Conservation (phyloP, 2,888 invertebrate genomes). For the Brachyopa scutellaris region DNA sequence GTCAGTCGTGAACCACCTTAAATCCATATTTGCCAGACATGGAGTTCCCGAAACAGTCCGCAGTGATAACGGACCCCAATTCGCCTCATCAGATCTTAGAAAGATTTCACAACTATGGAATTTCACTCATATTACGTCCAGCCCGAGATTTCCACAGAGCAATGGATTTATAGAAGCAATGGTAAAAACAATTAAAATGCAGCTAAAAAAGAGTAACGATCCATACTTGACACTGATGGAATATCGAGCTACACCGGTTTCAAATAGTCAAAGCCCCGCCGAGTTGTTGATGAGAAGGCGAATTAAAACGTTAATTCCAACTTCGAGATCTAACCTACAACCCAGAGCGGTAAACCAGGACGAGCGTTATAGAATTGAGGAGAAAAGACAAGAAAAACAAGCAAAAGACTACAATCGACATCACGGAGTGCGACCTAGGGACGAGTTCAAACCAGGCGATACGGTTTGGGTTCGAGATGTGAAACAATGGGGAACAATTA, state of each 20-base stretch:
- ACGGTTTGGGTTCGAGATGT: conserved; percentile 6
- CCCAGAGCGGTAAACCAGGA: not conserved
- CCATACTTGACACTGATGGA: not conserved
- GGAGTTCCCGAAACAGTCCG: conserved; percentile 8
- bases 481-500: conserved; percentile 10
- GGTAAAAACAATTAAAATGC: conserved; percentile 6
- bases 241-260: not conserved
- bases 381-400: not conserved
- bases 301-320: conserved; percentile 19
- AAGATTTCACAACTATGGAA: not conserved
- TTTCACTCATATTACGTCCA: not conserved
- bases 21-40: conserved; percentile 7
- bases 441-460: conserved; percentile 6
- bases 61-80: conserved; percentile 4
- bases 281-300: conserved; percentile 16
- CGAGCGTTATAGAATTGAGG: not conserved
- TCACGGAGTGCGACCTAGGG: not conserved
- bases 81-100: not conserved
- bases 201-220: not conserved
- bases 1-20: not conserved
- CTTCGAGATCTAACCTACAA: conserved; percentile 19
- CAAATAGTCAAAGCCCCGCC: not conserved
- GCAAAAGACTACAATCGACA: not conserved
- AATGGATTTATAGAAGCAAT: conserved; percentile 22
- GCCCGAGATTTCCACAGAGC: conserved; percentile 13